Base-by-base conservation (phyloP, 2,113 vertebrate species). In the Microcebus lehilahytsara region DNA sequence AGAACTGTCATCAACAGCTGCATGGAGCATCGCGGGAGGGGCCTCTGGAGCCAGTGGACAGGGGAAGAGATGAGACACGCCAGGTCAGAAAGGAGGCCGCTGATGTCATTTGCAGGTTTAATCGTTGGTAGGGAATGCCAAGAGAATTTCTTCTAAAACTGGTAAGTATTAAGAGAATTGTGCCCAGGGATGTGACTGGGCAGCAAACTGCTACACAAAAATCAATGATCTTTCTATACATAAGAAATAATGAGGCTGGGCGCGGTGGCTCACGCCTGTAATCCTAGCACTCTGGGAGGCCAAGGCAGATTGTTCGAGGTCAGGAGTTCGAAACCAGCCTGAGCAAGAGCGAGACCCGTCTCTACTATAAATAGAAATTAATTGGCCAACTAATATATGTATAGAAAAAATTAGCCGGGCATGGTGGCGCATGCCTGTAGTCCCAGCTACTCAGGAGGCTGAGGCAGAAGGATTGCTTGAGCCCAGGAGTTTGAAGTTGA, bases 21-120 rank as follows among this genome's bases (percentile, higher is more conserved):
- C 40, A 1, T 17, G 8, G 12, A 5, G 1, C 2, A 4, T 78
- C 53, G 1, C 49, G 22, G 17, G 16, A 17, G 22, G 53, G n/a
- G 34, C 53, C 19, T 27, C 32, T 23, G 8, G 19, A n/a, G 69
- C 93, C 75, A 14, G 30, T 62, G 23, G 22, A 62, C 34, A 53
- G 23, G 16, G 37, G 27, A 7, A 19, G 67, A 80, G 25, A 17
- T 42, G 49, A 93, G 42, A 25, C 7, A 7, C 30, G 1, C 22
- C 13, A 51, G 40, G 46, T 23, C 30, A 34, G 42, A 49, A 85
- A n/a, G 30, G 32, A 22, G 62, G 62, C 17, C 9, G 37, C 37
- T 10, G 17, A 19, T 6, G 17, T 30, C 37, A 19, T 14, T 27
- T 22, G n/a, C 5, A 17, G 34, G 51, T 53, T 49, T 85, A 22